Evolutionary conservation across 2,888 invertebrate genomes (phyloP), one percentile per base, ranked within the genome.

Genomic region (Harpagoxenus sublaevis): DNA sequence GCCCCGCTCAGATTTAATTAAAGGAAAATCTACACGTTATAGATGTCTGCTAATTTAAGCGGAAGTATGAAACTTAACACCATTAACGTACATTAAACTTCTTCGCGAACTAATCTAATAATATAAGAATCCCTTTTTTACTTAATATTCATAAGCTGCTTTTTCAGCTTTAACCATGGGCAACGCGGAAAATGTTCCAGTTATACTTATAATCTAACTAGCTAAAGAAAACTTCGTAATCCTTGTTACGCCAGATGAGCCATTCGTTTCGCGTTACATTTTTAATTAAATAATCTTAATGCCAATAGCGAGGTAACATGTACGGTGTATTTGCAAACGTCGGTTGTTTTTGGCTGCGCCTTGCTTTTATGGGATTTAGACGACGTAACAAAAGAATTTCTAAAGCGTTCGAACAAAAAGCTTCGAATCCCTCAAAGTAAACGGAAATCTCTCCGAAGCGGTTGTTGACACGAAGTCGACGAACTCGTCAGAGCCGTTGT

Each of bases 401-500:
- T 70, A n/a, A 45, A 23, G 42, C 31, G 42, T 55, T n/a, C 18
- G 8, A 77, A 39, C 77, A 28, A 39, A 77, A 83, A 84, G 81
- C 84, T 87, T 66, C 3, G 65, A 39, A 77, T 66, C 15, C 71
- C 71, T 57, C 45, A 70, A 42, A 31, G 45, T 57, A 78, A 78
- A 78, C 74, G 28, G 48, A 79, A 73, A 48, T 81, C 60, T 73
- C 57, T 55, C 9, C 73, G 71, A 77, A 86, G 81, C 86, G 87
- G 66, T 68, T 92, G 89, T 92, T 91, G 89, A 92, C 91, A 89
- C 89, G 84, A 84, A 89, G 86, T 90, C 87, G 90, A 82, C 89
- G 89, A 39, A 90, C 86, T 90, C 88, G 89, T 90, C 88, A 68
- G 88, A 78, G 65, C 84, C 88, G 89, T 87, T 85, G 86, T 84